phyloP scores from a whole-genome alignment of 2,113 vertebrate species.

The Scartelaos histophorus region DNA sequence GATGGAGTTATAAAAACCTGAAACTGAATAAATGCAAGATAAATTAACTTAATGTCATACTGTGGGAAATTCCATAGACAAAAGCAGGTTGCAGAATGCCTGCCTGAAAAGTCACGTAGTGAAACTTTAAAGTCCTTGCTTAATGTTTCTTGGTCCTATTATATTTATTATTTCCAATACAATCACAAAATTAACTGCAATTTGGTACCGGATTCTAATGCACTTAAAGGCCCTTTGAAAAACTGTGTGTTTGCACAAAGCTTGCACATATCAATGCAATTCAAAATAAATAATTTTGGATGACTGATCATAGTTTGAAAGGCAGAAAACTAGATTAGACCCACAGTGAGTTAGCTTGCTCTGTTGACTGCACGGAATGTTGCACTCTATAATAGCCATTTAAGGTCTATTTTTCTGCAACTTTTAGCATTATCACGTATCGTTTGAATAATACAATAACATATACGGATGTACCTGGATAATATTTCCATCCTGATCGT shows the following conservation, averaged over 20 bases:
- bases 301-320: too few relatives aligned
- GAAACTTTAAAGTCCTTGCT: background rate
- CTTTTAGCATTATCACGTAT: background rate
- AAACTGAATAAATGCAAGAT: too few relatives aligned
- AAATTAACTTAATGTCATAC: too few relatives aligned
- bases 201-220: background rate
- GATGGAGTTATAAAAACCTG: too few relatives aligned
- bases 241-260: background rate
- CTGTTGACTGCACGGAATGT: background rate
- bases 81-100: too few relatives aligned
- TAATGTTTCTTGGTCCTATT: background rate
- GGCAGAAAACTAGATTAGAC: background rate
- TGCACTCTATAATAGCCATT: background rate
- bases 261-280: background rate
- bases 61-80: too few relatives aligned
- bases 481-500: constrained; percentile 78
- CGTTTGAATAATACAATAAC: background rate
- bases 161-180: background rate
- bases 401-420: background rate
- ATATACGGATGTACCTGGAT: constrained; percentile 69
- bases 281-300: background rate
- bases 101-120: too few relatives aligned
- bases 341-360: background rate
- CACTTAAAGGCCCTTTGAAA: background rate
- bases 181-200: background rate